Conservation (phyloP, 2,888 invertebrate genomes). For the Leptarthrus brevirostris region DNA sequence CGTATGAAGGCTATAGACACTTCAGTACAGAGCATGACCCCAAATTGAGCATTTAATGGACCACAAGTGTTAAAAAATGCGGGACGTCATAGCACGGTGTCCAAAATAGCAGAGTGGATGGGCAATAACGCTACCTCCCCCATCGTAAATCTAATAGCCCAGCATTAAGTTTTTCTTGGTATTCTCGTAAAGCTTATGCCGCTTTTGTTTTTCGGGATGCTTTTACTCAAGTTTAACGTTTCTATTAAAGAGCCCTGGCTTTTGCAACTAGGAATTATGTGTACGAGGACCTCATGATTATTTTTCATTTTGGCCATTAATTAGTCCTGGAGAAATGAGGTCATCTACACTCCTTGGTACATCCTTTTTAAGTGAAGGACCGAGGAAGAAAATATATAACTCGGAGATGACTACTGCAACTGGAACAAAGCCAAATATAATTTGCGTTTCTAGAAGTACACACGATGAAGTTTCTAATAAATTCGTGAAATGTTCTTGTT, state of each 20-base stretch:
- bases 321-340: slow-evolving; percentile 18
- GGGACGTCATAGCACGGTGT: not conserved
- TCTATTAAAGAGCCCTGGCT: not conserved
- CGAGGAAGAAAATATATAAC: not conserved
- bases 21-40: not conserved
- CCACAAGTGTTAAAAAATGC: slow-evolving; percentile 1
- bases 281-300: not conserved
- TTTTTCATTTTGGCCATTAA: slow-evolving; percentile 37
- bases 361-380: slow-evolving; percentile 1
- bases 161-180: not conserved
- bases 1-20: slow-evolving; percentile 2
- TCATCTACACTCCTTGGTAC: slow-evolving; percentile 16
- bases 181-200: slow-evolving; percentile 12
- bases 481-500: too few species aligned
- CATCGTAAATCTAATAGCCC: slow-evolving; percentile 18
- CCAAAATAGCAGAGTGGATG: not conserved
- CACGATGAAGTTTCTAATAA: not conserved
- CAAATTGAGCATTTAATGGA: slow-evolving; percentile 20
- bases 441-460: too few species aligned
- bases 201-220: slow-evolving; percentile 1
- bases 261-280: slow-evolving; percentile 11
- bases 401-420: not conserved
- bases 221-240: not conserved
- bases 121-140: slow-evolving; percentile 6
- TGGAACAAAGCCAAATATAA: not conserved